Evolutionary conservation across 2,888 invertebrate genomes (phyloP).

Genomic region (Phytoseiulus persimilis): DNA sequence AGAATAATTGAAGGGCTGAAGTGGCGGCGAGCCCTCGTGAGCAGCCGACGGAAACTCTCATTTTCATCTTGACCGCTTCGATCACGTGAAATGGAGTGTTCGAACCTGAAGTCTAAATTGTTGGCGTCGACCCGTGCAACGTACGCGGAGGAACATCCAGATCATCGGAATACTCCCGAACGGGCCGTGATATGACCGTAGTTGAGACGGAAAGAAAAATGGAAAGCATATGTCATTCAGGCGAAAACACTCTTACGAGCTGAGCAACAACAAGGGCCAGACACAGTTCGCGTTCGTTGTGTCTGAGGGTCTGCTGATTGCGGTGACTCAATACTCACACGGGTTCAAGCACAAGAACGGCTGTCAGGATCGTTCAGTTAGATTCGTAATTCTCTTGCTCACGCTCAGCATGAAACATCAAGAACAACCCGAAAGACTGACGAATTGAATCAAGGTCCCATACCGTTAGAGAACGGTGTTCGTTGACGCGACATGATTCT

Average conservation of each 20-base stretch:
- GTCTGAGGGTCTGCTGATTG: not conserved
- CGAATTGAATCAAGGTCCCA: not conserved
- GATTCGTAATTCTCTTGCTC: not conserved
- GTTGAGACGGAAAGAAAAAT: not conserved
- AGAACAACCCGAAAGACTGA: not conserved
- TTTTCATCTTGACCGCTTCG: no score
- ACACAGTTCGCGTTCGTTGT: not conserved
- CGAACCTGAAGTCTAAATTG: not conserved
- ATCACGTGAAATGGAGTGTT: not conserved
- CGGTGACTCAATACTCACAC: not conserved
- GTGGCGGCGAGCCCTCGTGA: no score
- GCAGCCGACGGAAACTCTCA: no score
- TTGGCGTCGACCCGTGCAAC: not conserved
- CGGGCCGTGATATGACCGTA: not conserved
- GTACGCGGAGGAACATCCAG: not conserved
- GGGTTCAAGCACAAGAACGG: not conserved
- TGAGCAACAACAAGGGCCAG: not conserved
- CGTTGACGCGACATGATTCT: no score
- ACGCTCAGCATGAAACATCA: not conserved
- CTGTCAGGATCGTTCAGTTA: not conserved
- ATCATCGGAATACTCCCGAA: not conserved
- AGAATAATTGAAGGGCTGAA: no score
- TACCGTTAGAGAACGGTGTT: no score
- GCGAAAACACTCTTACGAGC: not conserved
- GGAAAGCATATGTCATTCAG: not conserved